Evolutionary conservation across 92 coral and sea anemone species (phyloP).

Genomic region (Zoanthus gigantus): DNA sequence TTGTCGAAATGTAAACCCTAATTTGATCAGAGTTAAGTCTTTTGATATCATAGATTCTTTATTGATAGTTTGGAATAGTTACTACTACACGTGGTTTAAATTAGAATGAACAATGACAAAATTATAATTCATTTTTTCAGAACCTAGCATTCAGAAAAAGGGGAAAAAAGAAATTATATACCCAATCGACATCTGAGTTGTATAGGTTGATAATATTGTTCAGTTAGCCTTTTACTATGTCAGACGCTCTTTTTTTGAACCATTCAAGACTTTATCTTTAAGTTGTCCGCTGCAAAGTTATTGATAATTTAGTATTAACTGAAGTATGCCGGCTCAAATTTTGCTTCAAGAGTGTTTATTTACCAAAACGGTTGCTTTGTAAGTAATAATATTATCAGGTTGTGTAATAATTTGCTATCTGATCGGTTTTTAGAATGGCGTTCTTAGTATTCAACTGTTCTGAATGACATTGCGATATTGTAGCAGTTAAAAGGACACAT

Average conservation of each 20-base stretch:
- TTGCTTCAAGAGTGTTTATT: background rate
- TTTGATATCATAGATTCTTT: conserved; percentile 25
- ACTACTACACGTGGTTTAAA: conserved; percentile 18
- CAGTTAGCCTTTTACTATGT: too few relatives aligned
- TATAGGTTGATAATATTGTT: background rate
- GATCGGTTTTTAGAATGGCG: background rate
- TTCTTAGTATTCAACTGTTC: too few relatives aligned
- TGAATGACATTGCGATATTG: background rate
- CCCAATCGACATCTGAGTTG: background rate
- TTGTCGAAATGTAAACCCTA: background rate
- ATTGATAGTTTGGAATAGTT: background rate
- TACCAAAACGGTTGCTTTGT: conserved; percentile 24
- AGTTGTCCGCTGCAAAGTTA: background rate
- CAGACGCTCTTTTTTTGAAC: too few relatives aligned
- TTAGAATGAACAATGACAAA: background rate
- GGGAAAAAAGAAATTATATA: background rate
- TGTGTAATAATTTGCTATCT: conserved; percentile 2
- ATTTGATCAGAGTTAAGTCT: background rate
- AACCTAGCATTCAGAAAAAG: background rate
- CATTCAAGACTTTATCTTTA: too few relatives aligned
- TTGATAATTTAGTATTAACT: background rate
- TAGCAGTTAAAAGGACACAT: background rate
- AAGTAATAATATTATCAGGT: background rate
- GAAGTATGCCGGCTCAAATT: background rate
- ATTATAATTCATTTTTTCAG: background rate